Base-by-base conservation (phyloP, 2,797 vertebrate genomes). In the Fistularia tabacaria region DNA sequence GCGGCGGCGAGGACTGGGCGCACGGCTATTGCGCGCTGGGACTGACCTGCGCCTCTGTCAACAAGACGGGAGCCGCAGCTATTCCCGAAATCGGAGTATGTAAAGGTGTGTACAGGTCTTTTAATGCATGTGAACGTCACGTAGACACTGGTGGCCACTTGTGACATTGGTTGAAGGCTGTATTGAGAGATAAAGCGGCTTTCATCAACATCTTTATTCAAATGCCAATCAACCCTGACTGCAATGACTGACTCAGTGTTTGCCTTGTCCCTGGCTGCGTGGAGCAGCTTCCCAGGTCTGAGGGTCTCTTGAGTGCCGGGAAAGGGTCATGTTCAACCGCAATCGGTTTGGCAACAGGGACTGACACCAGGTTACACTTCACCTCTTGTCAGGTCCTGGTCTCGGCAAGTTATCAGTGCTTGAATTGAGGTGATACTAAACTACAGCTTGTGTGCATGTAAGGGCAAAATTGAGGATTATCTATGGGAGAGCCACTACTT, bases 11-110 rank as follows among this genome's bases (percentile, higher is more conserved):
- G 60, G 88, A 91, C 86, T 91, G 91, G 90, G 43, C 66, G 47
- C 75, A 84, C 64, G 92, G 92, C 48, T 90, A 87, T 82, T 93
- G 92, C 74, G 86, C 85, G 3, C 69, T 87, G 67, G 92, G 92
- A 49, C 85, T 93, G 78, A 89, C 82, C 43, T 92, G 92, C 72
- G 86, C 84, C 13, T 83, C 87, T 7, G 46, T 88, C 45, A 92
- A 91, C 79, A 47, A 58, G 9, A 90, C 86, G 11, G 79, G 79
- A 69, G 63, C 65, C 1, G 88, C 82, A 5, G 11, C 50, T 1
- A 50, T 85, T 6, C 90, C 91, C 12, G 86, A 87, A 46, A 74
- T 65, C 7, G 92, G 92, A 77, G 85, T 91, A 0, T 93, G 92
- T 63, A 92, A 91, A 91, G 86, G 92, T 92, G 64, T 54, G 82